phyloP scores from a whole-genome alignment of 1,140 invertebrate species.

The Akabosia matsudoensis region DNA sequence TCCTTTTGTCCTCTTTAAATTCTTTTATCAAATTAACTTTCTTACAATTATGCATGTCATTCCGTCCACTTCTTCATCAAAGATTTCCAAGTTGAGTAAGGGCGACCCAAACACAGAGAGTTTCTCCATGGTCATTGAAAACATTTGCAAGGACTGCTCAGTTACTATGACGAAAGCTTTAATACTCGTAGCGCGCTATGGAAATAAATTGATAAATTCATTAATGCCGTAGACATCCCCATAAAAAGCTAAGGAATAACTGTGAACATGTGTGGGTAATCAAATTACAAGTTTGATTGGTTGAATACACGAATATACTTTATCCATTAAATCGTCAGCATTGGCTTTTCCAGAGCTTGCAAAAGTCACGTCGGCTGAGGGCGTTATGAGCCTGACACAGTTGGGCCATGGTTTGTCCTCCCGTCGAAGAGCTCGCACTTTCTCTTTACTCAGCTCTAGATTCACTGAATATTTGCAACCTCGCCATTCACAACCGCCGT shows the following conservation, averaged over 20 bases:
- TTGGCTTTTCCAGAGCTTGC: neutral
- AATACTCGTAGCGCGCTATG: neutral
- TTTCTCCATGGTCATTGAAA: neutral
- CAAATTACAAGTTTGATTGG: neutral
- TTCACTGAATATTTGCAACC: neutral
- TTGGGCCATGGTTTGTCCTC: constrained; percentile 3
- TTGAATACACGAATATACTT: neutral
- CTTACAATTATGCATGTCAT: neutral
- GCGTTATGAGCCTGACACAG: neutral
- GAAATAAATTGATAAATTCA: neutral
- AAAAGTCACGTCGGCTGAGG: neutral
- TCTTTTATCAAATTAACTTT: neutral
- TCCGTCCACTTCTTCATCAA: neutral
- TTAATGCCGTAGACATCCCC: neutral
- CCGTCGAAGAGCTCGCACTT: neutral
- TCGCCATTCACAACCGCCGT: neutral
- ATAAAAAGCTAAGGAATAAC: neutral
- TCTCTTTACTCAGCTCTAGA: neutral
- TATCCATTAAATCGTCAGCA: neutral
- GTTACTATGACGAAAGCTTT: neutral
- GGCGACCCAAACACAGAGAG: neutral
- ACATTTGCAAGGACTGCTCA: neutral
- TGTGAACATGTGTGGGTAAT: neutral
- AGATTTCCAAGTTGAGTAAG: neutral
- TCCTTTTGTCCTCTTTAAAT: neutral